Evolutionary conservation across 2,888 invertebrate genomes (phyloP), one percentile per base, ranked within the genome.

Genomic region (Acleris holmiana): DNA sequence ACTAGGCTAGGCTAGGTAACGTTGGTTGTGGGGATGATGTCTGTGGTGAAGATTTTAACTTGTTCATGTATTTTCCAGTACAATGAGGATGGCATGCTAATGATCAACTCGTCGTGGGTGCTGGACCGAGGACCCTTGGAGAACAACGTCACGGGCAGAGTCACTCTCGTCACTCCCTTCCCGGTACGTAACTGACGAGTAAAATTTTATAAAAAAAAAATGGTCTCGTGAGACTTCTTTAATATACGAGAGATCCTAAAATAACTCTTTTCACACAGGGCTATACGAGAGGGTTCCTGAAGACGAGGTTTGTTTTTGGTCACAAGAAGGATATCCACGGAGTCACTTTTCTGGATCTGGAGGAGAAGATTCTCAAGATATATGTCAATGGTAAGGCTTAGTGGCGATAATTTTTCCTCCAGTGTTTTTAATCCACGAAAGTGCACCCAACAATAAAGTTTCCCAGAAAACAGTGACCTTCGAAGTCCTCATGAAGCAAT

Each of bases 61-160:
- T 1, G 2, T 0, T 29, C 10, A 29, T 29, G 4, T 25, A 10
- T 29, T 8, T 13, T 35, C 13, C 87, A 95, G 93, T 95, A 95
- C 77, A 93, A 95, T 70, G 95, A 95, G 49, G 94, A 95, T 62
- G 95, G 95, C 50, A 80, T 94, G 0, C 94, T 96, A 57, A 94
- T 95, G 82, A 86, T 96, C 7, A 94, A 94, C 74, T 97, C 96
- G 1, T 91, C 93, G 0, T 97, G 97, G 97, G 90, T 93, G 15
- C 73, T 96, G 1, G 87, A 94, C 41, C 92, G 91, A 61, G 93
- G 93, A 40, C 77, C 78, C 0, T 83, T 83, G 0, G 93, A 93
- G 67, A 94, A 93, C 66, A 96, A 96, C 76, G 82, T 97, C 23
- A 94, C 95, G 0, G 96, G 96, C 23, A 93, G 93, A 51, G 91